A percentile compares a stretch with the other conserved stretches of the same genome.
Evolutionary conservation across 2,797 vertebrate genomes (phyloP).

Genomic region (Eurystomus glaucurus): DNA sequence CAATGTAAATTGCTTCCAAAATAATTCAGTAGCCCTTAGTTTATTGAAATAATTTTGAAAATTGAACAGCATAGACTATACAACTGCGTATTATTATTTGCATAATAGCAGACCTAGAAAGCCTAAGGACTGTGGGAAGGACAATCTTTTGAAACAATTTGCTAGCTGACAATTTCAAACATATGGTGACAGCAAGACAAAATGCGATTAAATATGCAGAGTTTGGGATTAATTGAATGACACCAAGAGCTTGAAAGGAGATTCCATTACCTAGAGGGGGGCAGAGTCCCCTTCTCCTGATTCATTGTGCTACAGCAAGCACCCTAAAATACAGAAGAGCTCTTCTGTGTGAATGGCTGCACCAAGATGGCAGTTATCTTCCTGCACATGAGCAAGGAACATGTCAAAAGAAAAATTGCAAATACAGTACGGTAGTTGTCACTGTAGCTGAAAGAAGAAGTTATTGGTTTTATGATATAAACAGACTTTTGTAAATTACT

Average conservation of each 20-base stretch:
- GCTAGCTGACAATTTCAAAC: not conserved
- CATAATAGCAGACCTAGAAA: not conserved
- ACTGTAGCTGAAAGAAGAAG: not conserved
- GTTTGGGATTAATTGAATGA: not conserved
- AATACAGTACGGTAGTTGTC: not conserved
- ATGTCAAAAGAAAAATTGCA: not conserved
- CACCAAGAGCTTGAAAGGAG: not conserved
- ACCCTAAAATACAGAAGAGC: fast-evolving
- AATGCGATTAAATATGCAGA: not conserved
- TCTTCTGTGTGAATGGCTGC: fast-evolving
- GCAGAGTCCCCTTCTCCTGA: fast-evolving
- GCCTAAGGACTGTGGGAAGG: fast-evolving
- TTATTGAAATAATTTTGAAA: slow-evolving; percentile 11
- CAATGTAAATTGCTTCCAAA: not conserved
- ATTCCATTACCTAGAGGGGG: fast-evolving
- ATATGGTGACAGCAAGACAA: not conserved
- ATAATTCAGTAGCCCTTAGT: not conserved
- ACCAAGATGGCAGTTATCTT: fast-evolving
- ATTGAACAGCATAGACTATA: not conserved
- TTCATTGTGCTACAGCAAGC: fast-evolving
- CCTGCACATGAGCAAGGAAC: not conserved
- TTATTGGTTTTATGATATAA: not conserved
- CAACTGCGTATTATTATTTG: not conserved
- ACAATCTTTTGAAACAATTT: not conserved
- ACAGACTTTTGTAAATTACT: not conserved